These are phyloP conservation scores for Bovichtus variegatus DNA, from an alignment of 2,797 vertebrate genomes.

Conservation along the genomic window DNA sequence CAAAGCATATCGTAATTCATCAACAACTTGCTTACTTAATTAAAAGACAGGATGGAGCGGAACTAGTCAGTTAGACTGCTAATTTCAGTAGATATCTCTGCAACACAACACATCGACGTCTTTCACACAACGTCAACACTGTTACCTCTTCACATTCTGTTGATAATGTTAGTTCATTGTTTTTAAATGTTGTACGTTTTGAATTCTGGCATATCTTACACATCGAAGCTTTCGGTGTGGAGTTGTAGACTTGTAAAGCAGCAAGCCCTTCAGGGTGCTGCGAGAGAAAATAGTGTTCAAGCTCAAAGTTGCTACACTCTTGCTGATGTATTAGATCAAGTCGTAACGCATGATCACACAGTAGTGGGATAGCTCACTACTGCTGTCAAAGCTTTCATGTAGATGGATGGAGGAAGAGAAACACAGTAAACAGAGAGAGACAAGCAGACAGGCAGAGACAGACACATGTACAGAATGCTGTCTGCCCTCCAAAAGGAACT, in stretches of 20 bases:
- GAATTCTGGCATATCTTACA: no score
- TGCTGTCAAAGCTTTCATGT: conserved; percentile 45
- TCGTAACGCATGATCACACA: conserved; percentile 37
- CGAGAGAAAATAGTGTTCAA: conserved; percentile 4
- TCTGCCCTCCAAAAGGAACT: conserved; percentile 8
- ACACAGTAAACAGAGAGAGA: conserved; percentile 28
- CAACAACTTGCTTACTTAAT: no score
- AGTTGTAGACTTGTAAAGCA: conserved; percentile 33
- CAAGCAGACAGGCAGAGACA: conserved; percentile 8
- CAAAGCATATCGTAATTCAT: no score
- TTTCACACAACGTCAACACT: no score
- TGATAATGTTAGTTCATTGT: no score
- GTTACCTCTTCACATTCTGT: no score
- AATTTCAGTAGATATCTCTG: no score
- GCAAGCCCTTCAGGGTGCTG: conserved; percentile 28
- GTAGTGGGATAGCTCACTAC: conserved; percentile 10
- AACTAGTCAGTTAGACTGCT: no score
- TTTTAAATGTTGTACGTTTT: no score
- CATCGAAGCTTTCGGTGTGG: conserved; percentile 18
- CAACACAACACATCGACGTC: no score
- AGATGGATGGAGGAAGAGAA: conserved; percentile 43
- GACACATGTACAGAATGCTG: conserved; percentile 1
- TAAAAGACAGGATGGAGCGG: no score
- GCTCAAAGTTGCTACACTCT: conserved; percentile 34
- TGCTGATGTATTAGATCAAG: conserved; percentile 30